Conservation (phyloP, 2,113 vertebrate species). For the Nannobrachium achirus region DNA sequence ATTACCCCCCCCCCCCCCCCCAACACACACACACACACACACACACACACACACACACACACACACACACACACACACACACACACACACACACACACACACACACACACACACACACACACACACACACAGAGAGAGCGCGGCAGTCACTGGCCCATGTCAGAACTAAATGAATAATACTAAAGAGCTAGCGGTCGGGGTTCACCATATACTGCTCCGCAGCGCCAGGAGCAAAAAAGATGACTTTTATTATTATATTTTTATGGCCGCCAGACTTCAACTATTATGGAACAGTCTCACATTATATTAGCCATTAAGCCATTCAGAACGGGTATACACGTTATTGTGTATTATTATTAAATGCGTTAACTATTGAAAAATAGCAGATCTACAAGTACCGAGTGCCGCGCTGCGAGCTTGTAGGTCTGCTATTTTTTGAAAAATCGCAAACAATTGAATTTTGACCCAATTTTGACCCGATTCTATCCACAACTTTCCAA, state of each 20-base stretch:
- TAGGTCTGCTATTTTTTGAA: no score
- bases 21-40: constrained; percentile 10
- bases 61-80: constrained; percentile 15
- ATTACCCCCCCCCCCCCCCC: constrained; percentile 40
- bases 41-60: constrained; percentile 8
- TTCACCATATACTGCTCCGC: constrained; percentile 69
- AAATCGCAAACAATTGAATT: no score
- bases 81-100: constrained; percentile 16
- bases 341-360: no score
- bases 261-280: constrained; percentile 65
- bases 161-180: constrained; percentile 74
- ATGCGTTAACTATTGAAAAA: no score
- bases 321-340: no score
- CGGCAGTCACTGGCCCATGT: constrained; percentile 68
- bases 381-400: no score
- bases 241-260: constrained; percentile 69
- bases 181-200: constrained; percentile 67
- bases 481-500: no score
- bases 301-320: constrained; percentile 55
- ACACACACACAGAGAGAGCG: constrained; percentile 46
- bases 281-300: constrained; percentile 55
- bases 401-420: no score
- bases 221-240: constrained; percentile 69
- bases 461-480: no score
- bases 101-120: constrained; percentile 30